These are phyloP conservation scores for Ectobius pallidus DNA, from an alignment of 2,888 invertebrate species.

Conservation along the genomic window DNA sequence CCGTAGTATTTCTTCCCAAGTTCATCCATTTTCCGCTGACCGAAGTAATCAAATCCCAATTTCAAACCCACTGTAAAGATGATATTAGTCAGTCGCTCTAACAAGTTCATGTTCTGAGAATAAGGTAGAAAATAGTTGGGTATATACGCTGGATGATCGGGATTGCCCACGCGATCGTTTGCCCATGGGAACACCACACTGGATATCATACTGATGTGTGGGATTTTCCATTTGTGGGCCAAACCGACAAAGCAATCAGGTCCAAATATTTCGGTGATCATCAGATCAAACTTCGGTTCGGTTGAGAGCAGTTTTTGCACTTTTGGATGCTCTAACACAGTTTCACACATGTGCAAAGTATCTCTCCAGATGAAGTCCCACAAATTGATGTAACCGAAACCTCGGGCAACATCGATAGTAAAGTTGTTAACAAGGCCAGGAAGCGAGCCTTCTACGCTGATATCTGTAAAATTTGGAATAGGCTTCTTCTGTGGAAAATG, in stretches of 20 bases:
- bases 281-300: slow-evolving; percentile 43
- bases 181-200: slow-evolving; percentile 46
- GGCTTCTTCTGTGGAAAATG: slow-evolving; percentile 53
- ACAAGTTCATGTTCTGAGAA: slow-evolving; percentile 40
- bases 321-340: slow-evolving; percentile 19
- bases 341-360: slow-evolving; percentile 19
- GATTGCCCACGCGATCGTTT: slow-evolving; percentile 43
- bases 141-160: slow-evolving; percentile 45
- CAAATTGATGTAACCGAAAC: background rate
- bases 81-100: slow-evolving; percentile 33
- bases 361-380: slow-evolving; percentile 27
- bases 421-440: slow-evolving; percentile 29
- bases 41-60: background rate
- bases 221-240: slow-evolving; percentile 43
- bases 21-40: slow-evolving; percentile 41
- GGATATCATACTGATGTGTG: slow-evolving; percentile 43
- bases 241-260: slow-evolving; percentile 45
- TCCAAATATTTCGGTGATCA: slow-evolving; percentile 47
- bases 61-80: background rate
- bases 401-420: slow-evolving; percentile 6
- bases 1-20: slow-evolving; percentile 49
- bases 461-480: slow-evolving; percentile 52
- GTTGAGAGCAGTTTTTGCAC: slow-evolving; percentile 30
- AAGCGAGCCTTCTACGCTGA: slow-evolving; percentile 29
- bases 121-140: slow-evolving; percentile 42